Evolutionary conservation across 2,888 invertebrate genomes (phyloP).

Genomic region (Caenorhabditis angaria): DNA sequence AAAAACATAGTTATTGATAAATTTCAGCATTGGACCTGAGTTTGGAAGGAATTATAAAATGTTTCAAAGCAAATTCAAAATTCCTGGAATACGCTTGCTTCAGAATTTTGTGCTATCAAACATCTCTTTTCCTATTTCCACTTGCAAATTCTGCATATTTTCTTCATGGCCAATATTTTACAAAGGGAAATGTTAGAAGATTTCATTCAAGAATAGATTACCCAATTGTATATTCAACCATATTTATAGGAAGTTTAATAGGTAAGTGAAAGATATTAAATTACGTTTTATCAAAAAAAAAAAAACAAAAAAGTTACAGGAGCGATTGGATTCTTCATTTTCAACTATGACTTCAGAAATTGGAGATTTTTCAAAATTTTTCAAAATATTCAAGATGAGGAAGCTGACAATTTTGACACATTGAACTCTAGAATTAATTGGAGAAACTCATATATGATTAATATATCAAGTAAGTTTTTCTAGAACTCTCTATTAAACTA

Average conservation of each 20-base stretch:
- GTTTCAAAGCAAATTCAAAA: background rate
- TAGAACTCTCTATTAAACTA: background rate
- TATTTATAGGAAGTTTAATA: background rate
- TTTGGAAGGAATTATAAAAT: background rate
- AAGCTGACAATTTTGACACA: background rate
- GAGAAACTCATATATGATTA: background rate
- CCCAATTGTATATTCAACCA: background rate
- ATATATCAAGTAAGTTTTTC: background rate
- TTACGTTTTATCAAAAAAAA: too few species aligned
- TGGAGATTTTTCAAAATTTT: background rate
- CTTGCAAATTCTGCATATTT: background rate
- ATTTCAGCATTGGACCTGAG: background rate
- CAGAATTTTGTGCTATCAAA: background rate
- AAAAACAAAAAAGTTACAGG: background rate
- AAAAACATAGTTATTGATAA: background rate
- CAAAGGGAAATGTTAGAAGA: background rate
- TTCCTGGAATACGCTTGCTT: background rate
- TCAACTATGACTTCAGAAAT: background rate
- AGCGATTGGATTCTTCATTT: background rate
- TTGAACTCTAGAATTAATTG: background rate
- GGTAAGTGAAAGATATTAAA: too few species aligned
- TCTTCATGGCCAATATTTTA: conserved; percentile 3
- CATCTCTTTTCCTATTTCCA: background rate
- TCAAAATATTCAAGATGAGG: background rate
- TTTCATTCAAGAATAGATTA: background rate